phyloP scores from a whole-genome alignment of 2,888 invertebrate genomes.

The Drosophila seclusa region DNA sequence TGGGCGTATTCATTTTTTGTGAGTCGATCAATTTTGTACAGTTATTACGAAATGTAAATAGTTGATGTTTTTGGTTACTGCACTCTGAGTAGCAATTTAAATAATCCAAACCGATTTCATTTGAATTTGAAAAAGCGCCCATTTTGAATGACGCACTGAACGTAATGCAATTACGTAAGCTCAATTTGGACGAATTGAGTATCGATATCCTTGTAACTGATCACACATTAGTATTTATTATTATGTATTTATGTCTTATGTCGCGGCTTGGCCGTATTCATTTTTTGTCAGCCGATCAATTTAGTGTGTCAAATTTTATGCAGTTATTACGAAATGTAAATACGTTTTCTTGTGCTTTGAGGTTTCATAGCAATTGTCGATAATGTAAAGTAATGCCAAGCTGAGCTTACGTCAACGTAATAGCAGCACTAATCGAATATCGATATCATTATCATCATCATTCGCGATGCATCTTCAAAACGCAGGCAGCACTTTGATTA shows the following conservation, averaged over 20 bases:
- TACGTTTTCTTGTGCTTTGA: not conserved
- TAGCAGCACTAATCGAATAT: constrained; percentile 30
- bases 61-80: not conserved
- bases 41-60: not conserved
- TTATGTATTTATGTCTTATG: constrained; percentile 25
- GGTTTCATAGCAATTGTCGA: not conserved
- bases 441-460: constrained; percentile 47
- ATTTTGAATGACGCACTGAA: not conserved
- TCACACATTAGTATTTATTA: not conserved
- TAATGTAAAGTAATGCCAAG: not conserved
- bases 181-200: not conserved
- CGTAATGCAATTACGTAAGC: not conserved
- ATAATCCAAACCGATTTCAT: not conserved
- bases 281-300: constrained; percentile 26
- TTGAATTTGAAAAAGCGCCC: not conserved
- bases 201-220: not conserved
- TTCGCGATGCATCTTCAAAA: constrained; percentile 59
- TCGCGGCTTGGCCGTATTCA: constrained; percentile 2
- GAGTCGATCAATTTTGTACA: constrained; percentile 29
- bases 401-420: not conserved
- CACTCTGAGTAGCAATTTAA: not conserved
- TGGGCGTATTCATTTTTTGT: constrained; percentile 20
- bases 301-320: constrained; percentile 13
- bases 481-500: constrained; percentile 62
- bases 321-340: not conserved